These are phyloP conservation scores for Lomographa bimaculata DNA, from an alignment of 2,888 invertebrate species.

Conservation along the genomic window DNA sequence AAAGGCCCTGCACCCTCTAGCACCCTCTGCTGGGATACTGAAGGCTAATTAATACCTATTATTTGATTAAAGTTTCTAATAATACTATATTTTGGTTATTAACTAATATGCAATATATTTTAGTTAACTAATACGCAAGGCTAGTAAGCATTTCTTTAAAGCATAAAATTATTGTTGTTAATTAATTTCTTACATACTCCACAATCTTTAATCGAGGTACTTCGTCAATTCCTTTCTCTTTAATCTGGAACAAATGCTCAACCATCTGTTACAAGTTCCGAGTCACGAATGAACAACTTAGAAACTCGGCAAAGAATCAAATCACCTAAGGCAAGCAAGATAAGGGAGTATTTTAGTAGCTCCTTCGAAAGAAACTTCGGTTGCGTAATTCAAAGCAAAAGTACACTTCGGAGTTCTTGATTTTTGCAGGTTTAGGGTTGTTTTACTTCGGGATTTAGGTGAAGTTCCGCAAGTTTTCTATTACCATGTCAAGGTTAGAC, in stretches of 20 bases:
- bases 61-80: no score
- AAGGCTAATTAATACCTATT: no score
- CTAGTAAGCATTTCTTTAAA: no score
- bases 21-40: no score
- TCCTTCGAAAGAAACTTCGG: conserved; percentile 26
- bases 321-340: conserved; percentile 31
- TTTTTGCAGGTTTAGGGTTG: conserved; percentile 20
- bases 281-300: conserved; percentile 27
- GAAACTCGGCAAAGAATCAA: conserved; percentile 30
- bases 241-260: conserved; percentile 9
- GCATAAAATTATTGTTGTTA: no score
- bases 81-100: no score
- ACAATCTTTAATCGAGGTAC: no score
- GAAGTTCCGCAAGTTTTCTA: conserved; percentile 2
- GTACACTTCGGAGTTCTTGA: conserved; percentile 19
- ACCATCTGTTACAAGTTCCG: conserved; percentile 25
- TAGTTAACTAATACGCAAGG: no score
- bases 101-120: no score
- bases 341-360: conserved; percentile 32
- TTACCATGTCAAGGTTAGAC: conserved; percentile 1
- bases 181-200: no score
- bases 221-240: no score
- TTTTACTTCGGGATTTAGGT: conserved; percentile 13
- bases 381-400: conserved; percentile 23
- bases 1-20: no score